Base-by-base conservation (phyloP, 2,888 invertebrate species). In the Drosophila rellima region DNA sequence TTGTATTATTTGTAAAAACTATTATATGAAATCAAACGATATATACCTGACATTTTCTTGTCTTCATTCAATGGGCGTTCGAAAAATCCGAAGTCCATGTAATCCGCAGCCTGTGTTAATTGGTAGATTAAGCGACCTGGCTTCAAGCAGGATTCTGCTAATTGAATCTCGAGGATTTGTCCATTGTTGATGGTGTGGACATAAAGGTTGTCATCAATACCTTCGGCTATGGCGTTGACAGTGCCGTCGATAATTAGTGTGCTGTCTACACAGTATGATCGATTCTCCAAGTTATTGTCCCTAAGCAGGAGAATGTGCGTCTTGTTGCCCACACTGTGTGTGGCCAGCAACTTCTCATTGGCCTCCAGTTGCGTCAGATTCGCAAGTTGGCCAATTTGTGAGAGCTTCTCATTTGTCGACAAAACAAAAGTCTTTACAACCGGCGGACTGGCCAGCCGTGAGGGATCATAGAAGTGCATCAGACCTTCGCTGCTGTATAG, bases 401-500 rank as follows among this genome's bases (percentile, higher is more conserved):
- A 29, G 0, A 86, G 35, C 8, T 64, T 69, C 0, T 5, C 56
- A 37, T 70, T 37, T 1, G 82, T 68, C 64, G 13, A 1, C 39
- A 29, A 0, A 15, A 17, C 15, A 39, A n/a, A 11, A 0, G 51
- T 26, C 8, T 23, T 56, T 11, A n/a, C 29, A 5, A 31, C 10
- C 0, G 60, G 48, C 18, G 50, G 48, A 3, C 40, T 11, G 8
- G 52, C 42, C 10, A 48, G 62, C 13, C 65, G 55, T 39, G 62
- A 35, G 13, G n/a, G 10, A 11, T 2, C 6, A 39, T 54, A 86
- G 4, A 69, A 52, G 13, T 70, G 35, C 3, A 92, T 4, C 8
- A 60, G 56, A 2, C 82, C 75, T 6, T 78, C 66, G 47, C 82
- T 68, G 15, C 86, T 89, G 39, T 78, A 89, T 1, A 92, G 88